Evolutionary conservation across 2,113 vertebrate species (phyloP).

Genomic region (Scalopus aquaticus): DNA sequence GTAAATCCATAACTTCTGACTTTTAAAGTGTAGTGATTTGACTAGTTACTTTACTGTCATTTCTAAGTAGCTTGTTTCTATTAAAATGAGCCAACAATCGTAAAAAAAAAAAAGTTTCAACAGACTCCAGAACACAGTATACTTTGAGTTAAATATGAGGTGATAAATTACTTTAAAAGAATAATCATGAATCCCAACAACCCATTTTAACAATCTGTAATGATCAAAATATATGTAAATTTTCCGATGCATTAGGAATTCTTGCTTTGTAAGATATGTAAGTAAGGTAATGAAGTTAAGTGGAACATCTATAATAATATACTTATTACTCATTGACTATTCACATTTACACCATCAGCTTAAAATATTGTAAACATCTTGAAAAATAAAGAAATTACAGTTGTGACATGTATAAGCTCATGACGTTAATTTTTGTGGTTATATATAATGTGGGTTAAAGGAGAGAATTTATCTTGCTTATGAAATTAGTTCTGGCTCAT

Average conservation of each 20-base stretch:
- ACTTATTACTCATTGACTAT: not conserved
- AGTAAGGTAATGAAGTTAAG: not conserved
- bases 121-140: not conserved
- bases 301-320: not conserved
- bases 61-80: not conserved
- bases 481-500: slow-evolving; percentile 53
- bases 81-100: too few relatives aligned
- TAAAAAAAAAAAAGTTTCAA: too few relatives aligned
- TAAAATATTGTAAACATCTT: not conserved
- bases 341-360: not conserved
- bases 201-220: not conserved
- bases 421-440: not conserved
- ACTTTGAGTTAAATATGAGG: not conserved
- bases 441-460: slow-evolving; percentile 22
- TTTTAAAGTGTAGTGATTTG: not conserved
- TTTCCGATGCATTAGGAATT: not conserved
- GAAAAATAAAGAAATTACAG: not conserved
- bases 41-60: not conserved
- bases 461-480: slow-evolving; percentile 50
- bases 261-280: not conserved
- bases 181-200: not conserved
- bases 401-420: not conserved
- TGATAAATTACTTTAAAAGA: not conserved
- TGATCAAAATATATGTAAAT: not conserved
- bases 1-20: not conserved